Evolutionary conservation across 2,113 vertebrate species (phyloP).

Genomic region (Petroica traversi): DNA sequence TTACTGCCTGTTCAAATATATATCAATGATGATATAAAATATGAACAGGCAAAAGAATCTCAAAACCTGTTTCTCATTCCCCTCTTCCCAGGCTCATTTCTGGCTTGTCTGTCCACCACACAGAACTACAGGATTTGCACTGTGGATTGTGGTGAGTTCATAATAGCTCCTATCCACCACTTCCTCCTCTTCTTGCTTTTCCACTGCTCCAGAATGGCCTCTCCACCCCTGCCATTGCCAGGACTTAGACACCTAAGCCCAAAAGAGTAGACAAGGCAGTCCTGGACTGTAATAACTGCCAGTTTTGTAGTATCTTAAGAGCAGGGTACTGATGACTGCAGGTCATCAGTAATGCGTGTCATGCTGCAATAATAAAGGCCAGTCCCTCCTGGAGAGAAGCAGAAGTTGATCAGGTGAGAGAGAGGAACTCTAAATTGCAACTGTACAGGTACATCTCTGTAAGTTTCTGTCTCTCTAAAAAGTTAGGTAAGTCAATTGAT

Average conservation of each 20-base stretch:
- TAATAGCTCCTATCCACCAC: background rate
- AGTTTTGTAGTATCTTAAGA: background rate
- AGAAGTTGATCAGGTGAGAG: fast-evolving
- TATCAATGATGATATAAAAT: background rate
- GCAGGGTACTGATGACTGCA: background rate
- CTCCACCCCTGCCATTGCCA: background rate
- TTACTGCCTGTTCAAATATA: background rate
- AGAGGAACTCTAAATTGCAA: background rate
- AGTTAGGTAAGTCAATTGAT: background rate
- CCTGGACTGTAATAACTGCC: background rate
- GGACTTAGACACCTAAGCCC: background rate
- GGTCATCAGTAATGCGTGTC: background rate
- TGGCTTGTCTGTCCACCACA: background rate
- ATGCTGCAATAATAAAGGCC: background rate
- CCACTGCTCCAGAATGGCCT: background rate
- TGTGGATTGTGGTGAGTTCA: background rate
- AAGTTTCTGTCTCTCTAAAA: background rate
- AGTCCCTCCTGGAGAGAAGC: background rate
- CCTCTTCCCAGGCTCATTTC: background rate
- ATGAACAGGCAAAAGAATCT: background rate
- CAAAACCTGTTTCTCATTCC: background rate
- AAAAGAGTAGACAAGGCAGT: background rate
- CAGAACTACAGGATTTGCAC: background rate
- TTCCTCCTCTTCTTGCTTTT: background rate
- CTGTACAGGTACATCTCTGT: background rate